Evolutionary conservation across 2,113 vertebrate species (phyloP).

Genomic region (Macquaria australasica): DNA sequence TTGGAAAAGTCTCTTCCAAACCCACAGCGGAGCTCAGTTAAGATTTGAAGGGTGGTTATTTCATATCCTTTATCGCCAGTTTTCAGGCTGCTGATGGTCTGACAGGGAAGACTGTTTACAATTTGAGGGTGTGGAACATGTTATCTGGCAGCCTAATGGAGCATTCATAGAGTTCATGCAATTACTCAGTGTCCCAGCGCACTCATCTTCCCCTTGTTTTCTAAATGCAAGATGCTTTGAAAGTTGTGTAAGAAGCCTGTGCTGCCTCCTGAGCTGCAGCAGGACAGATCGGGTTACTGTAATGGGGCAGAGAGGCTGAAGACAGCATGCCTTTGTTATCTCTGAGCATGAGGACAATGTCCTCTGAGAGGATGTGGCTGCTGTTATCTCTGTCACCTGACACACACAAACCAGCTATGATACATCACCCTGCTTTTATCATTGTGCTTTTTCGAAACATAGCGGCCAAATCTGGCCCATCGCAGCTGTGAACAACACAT

Average conservation of each 20-base stretch:
- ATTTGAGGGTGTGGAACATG: slow-evolving; percentile 47
- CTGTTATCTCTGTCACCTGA: slow-evolving; percentile 78
- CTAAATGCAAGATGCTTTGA: slow-evolving; percentile 31
- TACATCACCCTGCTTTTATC: slow-evolving; percentile 69
- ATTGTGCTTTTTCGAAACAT: slow-evolving; percentile 51
- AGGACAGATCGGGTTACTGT: slow-evolving; percentile 61
- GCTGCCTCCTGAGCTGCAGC: slow-evolving; percentile 21
- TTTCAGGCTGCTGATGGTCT: slow-evolving; percentile 56
- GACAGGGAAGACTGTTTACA: slow-evolving; percentile 43
- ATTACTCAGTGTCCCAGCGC: slow-evolving; percentile 26
- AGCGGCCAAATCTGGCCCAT: slow-evolving; percentile 46
- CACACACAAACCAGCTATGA: slow-evolving; percentile 65
- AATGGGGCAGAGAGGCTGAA: slow-evolving; percentile 29
- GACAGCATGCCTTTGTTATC: slow-evolving; percentile 64
- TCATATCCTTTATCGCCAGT: slow-evolving; percentile 60
- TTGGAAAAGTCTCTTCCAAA: slow-evolving; percentile 29
- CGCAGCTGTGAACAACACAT: slow-evolving; percentile 31
- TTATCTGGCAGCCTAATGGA: slow-evolving; percentile 58
- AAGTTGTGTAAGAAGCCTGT: background rate
- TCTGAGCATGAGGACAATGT: slow-evolving; percentile 60
- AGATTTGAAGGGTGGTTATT: slow-evolving; percentile 54
- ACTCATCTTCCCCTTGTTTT: slow-evolving; percentile 23
- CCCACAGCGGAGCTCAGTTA: slow-evolving; percentile 27
- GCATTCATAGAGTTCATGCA: slow-evolving; percentile 27
- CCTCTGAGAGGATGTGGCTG: slow-evolving; percentile 75